Evolutionary conservation across 2,113 vertebrate species (phyloP).

Genomic region (Zapornia atra): DNA sequence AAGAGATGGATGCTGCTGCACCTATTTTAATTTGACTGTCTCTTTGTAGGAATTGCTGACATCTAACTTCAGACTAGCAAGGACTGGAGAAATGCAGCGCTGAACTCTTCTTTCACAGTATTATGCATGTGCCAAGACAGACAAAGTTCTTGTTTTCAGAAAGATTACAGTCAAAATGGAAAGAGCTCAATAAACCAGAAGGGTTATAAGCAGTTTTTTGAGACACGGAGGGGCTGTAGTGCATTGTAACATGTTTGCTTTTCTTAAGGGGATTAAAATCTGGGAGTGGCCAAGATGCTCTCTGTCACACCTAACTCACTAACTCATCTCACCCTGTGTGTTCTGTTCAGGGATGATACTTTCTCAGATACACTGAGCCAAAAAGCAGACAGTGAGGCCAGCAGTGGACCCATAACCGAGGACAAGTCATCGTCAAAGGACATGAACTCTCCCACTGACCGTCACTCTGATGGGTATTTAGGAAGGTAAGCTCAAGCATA

Average conservation of each 20-base stretch:
- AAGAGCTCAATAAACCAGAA: background rate
- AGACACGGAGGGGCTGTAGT: background rate
- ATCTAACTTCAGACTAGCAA: background rate
- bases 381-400: conserved; percentile 95
- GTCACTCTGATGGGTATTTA: conserved; percentile 85
- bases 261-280: conserved; percentile 1
- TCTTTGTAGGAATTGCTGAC: background rate
- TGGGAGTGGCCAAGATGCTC: background rate
- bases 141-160: background rate
- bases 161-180: background rate
- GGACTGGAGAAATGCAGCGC: background rate
- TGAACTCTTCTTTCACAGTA: background rate
- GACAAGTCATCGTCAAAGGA: conserved; percentile 94
- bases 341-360: conserved; percentile 88
- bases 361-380: conserved; percentile 98
- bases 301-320: background rate
- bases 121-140: background rate
- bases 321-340: background rate
- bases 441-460: conserved; percentile 87
- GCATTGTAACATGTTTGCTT: background rate
- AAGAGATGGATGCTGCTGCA: background rate
- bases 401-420: conserved; percentile 91
- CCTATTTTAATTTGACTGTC: background rate
- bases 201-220: background rate
- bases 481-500: conserved; percentile 79